Percentiles rank a stretch among this genome's conserved stretches.
Conservation (phyloP, 1,140 invertebrate genomes). For the Sitophilus oryzae region DNA sequence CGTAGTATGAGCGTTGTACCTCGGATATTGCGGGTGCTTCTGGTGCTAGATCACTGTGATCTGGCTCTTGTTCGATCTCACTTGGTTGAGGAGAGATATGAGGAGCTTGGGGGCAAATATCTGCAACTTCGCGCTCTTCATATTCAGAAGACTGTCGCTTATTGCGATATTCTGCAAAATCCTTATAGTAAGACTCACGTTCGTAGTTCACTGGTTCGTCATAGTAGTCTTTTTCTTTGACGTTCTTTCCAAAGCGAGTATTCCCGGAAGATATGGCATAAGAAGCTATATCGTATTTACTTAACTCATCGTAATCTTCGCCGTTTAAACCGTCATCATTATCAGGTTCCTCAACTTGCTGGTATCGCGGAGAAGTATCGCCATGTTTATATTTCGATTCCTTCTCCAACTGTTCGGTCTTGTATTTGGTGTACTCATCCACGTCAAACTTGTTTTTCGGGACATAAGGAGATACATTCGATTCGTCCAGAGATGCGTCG, state of each 20-base stretch:
- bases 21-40: background rate
- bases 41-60: background rate
- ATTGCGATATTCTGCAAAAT: background rate
- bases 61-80: background rate
- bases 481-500: background rate
- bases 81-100: background rate
- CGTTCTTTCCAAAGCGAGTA: background rate
- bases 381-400: background rate
- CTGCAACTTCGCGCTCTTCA: background rate
- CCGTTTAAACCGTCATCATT: background rate
- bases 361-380: background rate
- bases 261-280: background rate
- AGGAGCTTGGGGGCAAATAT: conserved; percentile 10
- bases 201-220: too few relatives aligned
- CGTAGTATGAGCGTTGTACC: background rate
- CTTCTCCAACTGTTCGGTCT: conserved; percentile 10
- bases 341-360: background rate
- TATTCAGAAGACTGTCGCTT: background rate
- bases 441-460: conserved; percentile 10
- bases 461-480: conserved; percentile 18
- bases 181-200: background rate
- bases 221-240: background rate
- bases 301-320: background rate
- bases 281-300: background rate
- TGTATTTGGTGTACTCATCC: conserved; percentile 22